Evolutionary conservation across 2,888 invertebrate species (phyloP).

Genomic region (Xylophagus ater): DNA sequence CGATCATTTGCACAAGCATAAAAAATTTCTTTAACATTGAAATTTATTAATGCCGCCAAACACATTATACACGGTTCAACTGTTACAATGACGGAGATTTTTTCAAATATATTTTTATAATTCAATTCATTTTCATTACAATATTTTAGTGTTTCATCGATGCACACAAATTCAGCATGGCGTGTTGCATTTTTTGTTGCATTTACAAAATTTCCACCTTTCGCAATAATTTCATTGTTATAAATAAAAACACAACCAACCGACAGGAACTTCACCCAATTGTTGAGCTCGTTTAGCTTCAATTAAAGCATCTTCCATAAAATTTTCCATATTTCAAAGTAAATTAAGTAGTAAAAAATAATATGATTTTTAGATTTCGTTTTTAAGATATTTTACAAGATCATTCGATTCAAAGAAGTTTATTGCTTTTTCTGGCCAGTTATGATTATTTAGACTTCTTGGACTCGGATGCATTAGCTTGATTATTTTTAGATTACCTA

Average conservation of each 20-base stretch:
- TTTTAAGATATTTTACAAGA: conserved; percentile 27
- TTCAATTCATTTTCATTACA: conserved; percentile 48
- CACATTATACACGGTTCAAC: conserved; percentile 99
- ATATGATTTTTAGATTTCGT: conserved; percentile 14
- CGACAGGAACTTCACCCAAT: conserved; percentile 86
- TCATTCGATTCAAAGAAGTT: conserved; percentile 26
- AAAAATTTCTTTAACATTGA: conserved; percentile 62
- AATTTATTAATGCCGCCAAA: conserved; percentile 62
- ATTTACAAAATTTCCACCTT: conserved; percentile 83
- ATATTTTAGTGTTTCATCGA: conserved; percentile 62
- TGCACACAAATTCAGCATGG: conserved; percentile 93
- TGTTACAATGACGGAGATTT: conserved; percentile 72
- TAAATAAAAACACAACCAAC: conserved; percentile 91
- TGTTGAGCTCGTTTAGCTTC: conserved; percentile 62
- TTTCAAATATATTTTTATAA: conserved; percentile 46
- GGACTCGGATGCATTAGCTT: conserved; percentile 70
- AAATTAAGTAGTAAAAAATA: background rate
- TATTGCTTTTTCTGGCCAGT: conserved; percentile 57
- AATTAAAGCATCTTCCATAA: conserved; percentile 64
- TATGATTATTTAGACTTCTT: conserved; percentile 63
- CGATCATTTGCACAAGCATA: conserved; percentile 93
- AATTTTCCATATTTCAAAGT: conserved; percentile 33
- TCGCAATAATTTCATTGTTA: conserved; percentile 58
- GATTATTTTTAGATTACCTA: conserved; percentile 43
- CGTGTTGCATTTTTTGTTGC: conserved; percentile 88